phyloP scores from a whole-genome alignment of 2,113 vertebrate species.

The Hepsetus odoe region DNA sequence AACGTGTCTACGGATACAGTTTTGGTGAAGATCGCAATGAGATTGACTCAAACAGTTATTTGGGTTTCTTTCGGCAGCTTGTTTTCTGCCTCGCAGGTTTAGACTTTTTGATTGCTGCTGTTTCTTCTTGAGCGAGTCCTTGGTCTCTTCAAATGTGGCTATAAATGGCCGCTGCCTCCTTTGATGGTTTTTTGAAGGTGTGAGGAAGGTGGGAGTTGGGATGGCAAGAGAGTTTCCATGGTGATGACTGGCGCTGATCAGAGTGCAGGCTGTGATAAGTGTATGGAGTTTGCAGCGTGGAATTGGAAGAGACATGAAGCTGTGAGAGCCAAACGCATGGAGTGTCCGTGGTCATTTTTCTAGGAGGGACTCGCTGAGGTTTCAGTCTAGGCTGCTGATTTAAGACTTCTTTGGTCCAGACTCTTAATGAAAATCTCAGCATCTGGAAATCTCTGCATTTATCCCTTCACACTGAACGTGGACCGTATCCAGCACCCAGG shows the following conservation, averaged over 20 bases:
- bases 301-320: constrained; percentile 5
- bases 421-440: too few species aligned
- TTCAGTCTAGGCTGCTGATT: too few species aligned
- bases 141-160: constrained; percentile 19
- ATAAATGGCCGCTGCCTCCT: constrained; percentile 37
- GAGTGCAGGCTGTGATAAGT: constrained; percentile 32
- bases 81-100: neutral
- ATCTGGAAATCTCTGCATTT: too few species aligned
- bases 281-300: constrained; percentile 14
- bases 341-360: neutral
- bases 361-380: neutral
- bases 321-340: neutral
- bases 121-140: neutral
- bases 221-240: constrained; percentile 47
- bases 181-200: constrained; percentile 42
- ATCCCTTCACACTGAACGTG: too few species aligned
- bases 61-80: too few species aligned
- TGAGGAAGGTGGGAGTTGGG: constrained; percentile 35
- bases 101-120: constrained; percentile 13
- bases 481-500: too few species aligned
- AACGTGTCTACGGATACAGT: too few species aligned
- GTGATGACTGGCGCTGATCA: constrained; percentile 39
- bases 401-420: too few species aligned
- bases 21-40: too few species aligned
- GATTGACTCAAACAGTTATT: too few species aligned